Evolutionary conservation across 2,797 vertebrate genomes (phyloP).

Genomic region (Phataginus tricuspis): DNA sequence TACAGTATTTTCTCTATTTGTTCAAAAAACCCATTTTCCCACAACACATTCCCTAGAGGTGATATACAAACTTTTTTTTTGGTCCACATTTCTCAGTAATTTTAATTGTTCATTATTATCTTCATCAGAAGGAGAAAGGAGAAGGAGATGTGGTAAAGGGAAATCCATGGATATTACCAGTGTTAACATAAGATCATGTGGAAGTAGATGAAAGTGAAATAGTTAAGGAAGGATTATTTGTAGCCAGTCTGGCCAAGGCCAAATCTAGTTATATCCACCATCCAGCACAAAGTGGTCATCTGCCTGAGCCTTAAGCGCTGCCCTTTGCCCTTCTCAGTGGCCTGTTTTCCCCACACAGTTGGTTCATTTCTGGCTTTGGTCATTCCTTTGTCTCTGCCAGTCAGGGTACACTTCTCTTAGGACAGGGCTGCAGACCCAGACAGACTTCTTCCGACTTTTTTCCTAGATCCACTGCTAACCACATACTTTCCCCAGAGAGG

Average conservation of each 20-base stretch:
- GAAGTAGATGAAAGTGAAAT: slow-evolving; percentile 11
- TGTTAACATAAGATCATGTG: neutral
- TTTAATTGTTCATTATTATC: neutral
- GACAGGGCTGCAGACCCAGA: neutral
- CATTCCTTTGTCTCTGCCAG: neutral
- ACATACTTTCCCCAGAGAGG: neutral
- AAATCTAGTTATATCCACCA: neutral
- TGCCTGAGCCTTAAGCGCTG: neutral
- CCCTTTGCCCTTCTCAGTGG: neutral
- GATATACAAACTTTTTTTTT: neutral
- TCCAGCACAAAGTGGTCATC: neutral
- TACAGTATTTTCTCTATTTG: slow-evolving; percentile 5
- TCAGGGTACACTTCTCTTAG: neutral
- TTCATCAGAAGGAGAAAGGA: neutral
- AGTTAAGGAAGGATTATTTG: neutral
- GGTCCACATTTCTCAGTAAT: neutral
- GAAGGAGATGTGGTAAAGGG: neutral
- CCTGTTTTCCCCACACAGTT: neutral
- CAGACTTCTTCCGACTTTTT: neutral
- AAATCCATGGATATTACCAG: neutral
- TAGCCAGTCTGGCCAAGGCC: neutral
- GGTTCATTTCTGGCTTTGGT: neutral
- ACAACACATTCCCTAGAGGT: neutral
- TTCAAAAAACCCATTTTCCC: neutral
- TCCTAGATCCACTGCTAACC: neutral